phyloP scores from a whole-genome alignment of 2,888 invertebrate species.

The Callosobruchus maculatus region DNA sequence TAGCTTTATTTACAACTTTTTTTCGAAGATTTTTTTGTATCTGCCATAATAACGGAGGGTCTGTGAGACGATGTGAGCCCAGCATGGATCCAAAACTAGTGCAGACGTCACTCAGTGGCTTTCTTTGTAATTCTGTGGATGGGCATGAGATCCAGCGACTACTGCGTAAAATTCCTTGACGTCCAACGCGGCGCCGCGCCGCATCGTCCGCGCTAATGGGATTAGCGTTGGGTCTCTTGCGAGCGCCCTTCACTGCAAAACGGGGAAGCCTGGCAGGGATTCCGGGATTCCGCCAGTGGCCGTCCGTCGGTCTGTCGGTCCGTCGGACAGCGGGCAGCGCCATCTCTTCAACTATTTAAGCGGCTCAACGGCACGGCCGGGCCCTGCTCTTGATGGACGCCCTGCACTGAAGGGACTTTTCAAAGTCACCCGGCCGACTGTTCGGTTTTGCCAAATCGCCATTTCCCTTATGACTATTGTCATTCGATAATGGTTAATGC shows the following conservation, averaged over 20 bases:
- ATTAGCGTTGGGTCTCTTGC: slow-evolving; percentile 21
- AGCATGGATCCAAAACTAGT: no score
- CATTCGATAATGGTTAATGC: background rate
- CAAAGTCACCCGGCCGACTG: background rate
- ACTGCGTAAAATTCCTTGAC: background rate
- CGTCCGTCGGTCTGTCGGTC: no score
- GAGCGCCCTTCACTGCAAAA: slow-evolving; percentile 22
- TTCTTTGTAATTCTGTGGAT: no score
- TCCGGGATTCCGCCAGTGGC: background rate
- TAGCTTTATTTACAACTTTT: no score
- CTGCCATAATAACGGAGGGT: no score
- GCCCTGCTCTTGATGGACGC: background rate
- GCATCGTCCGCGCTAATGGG: slow-evolving; percentile 16
- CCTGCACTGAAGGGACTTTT: background rate
- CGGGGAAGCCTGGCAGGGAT: slow-evolving; percentile 11
- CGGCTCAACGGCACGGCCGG: background rate
- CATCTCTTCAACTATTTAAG: slow-evolving; percentile 17
- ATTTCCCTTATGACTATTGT: background rate
- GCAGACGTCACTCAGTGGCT: no score
- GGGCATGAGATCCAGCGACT: background rate
- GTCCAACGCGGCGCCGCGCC: no score
- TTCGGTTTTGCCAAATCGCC: background rate
- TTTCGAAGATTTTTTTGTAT: no score
- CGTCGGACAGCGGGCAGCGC: background rate
- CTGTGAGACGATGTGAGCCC: no score